Conservation (phyloP, 2,888 invertebrate genomes). For the Stenodera caucasica region DNA sequence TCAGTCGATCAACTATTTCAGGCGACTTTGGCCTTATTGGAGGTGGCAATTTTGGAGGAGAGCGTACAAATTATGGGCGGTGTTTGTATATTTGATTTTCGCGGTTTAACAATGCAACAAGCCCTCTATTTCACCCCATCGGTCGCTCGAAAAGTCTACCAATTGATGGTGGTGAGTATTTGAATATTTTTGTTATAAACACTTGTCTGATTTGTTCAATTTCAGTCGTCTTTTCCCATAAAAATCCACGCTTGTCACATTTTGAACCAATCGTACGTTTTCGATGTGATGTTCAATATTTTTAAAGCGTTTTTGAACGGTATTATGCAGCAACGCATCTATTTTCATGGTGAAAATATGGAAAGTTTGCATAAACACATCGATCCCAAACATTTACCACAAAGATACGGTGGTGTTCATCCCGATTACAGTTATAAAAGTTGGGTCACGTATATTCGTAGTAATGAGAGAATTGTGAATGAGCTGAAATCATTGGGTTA, state of each 20-base stretch:
- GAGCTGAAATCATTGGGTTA: constrained; percentile 66
- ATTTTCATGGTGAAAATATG: constrained; percentile 73
- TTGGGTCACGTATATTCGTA: constrained; percentile 69
- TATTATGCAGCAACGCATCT: constrained; percentile 65
- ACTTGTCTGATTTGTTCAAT: constrained; percentile 24
- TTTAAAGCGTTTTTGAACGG: constrained; percentile 76
- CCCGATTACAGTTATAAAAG: constrained; percentile 74
- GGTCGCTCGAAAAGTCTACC: constrained; percentile 68
- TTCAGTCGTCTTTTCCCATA: constrained; percentile 73
- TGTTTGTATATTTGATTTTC: constrained; percentile 74
- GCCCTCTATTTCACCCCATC: constrained; percentile 74
- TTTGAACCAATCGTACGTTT: constrained; percentile 79
- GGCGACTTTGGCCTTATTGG: constrained; percentile 69
- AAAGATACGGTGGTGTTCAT: constrained; percentile 64
- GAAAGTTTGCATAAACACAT: constrained; percentile 75
- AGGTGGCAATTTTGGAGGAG: constrained; percentile 74
- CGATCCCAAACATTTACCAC: constrained; percentile 69
- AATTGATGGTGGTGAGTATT: constrained; percentile 68
- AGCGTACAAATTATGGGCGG: constrained; percentile 77
- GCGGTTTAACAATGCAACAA: constrained; percentile 70
- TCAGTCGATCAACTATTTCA: constrained; percentile 71
- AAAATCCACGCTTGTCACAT: constrained; percentile 75
- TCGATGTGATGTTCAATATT: constrained; percentile 75
- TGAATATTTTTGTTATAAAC: constrained; percentile 8
- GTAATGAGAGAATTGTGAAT: constrained; percentile 62